Evolutionary conservation across 2,888 invertebrate genomes (phyloP), one percentile per base, ranked within the genome.

Genomic region (Mesorhabditis spiculigera): DNA sequence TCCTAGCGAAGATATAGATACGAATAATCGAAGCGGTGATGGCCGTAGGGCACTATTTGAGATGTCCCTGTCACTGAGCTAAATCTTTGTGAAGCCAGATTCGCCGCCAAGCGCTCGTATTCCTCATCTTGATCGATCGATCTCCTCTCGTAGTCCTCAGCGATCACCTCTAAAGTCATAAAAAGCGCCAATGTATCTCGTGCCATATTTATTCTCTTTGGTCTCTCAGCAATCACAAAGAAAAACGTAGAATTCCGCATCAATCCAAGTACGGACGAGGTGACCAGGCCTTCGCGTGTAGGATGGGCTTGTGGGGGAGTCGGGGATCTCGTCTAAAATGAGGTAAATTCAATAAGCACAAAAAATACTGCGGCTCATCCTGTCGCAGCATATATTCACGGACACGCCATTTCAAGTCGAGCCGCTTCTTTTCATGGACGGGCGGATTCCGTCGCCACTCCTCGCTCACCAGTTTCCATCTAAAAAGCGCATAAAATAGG

Each of bases 391-490:
- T 79, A 66, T 72, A 76, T 58, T 81, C 81, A 3, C 84, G 78
- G n/a, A 85, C 79, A 71, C 80, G 78, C 85, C 85, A 85, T 8
- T 84, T 72, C 45, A 84, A 71, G 4, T 77, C 76, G 13, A 79
- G 71, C 10, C 82, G 75, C 66, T 78, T 77, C 66, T 80, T 73
- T 63, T 82, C 82, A 5, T 81, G 81, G 0, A 83, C 84, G 5
- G 78, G 72, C 5, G 84, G 83, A 28, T 71, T 73, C 43, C 79
- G 75, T 63, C 75, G 73, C 85, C 85, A 85, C 69, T 80, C 81
- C 65, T 81, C 70, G 64, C 74, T 74, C 63, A 45, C 28, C 10
- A 41, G 13, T 5, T 50, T 13, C 65, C 28, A 68, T 45, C 62
- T 64, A 4, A 43, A 28, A 28, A 28, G 28, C 28, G 28, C 5